phyloP scores from a whole-genome alignment of 1,140 invertebrate species.

The Neodiprion virginianus region DNA sequence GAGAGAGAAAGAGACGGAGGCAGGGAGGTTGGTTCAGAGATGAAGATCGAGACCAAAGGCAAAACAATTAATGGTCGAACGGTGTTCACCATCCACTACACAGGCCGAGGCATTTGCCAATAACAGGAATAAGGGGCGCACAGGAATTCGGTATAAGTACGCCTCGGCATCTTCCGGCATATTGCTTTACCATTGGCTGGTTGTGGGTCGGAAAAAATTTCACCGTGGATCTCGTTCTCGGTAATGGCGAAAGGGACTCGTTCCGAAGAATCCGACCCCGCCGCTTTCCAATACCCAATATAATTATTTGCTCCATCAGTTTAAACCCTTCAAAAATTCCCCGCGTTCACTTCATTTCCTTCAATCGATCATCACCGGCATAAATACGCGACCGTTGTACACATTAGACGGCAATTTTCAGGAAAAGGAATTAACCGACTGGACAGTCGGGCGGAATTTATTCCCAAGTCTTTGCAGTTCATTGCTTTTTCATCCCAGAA shows the following conservation, averaged over 20 bases:
- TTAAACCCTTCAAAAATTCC: slow-evolving; percentile 27
- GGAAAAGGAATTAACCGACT: no score
- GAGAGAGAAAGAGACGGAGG: background rate
- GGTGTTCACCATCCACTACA: background rate
- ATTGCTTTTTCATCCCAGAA: no score
- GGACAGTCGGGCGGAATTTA: no score
- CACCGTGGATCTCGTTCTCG: slow-evolving; percentile 23
- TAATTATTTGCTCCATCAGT: slow-evolving; percentile 43
- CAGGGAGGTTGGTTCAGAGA: background rate
- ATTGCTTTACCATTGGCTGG: slow-evolving; percentile 52
- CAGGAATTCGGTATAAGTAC: slow-evolving; percentile 51
- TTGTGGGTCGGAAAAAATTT: slow-evolving; percentile 39
- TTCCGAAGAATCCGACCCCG: background rate
- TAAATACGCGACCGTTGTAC: no score
- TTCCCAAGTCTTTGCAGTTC: no score
- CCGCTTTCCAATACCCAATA: slow-evolving; percentile 29
- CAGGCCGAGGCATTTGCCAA: slow-evolving; percentile 46
- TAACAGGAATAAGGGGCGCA: slow-evolving; percentile 45
- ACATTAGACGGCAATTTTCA: no score
- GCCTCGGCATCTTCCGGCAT: slow-evolving; percentile 44
- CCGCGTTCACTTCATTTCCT: background rate
- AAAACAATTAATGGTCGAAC: background rate
- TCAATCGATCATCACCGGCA: no score
- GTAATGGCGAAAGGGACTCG: background rate
- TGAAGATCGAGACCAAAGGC: slow-evolving; percentile 8